These are phyloP conservation scores for Drosophila peninsularis DNA, from an alignment of 2,888 invertebrate species.

Conservation along the genomic window DNA sequence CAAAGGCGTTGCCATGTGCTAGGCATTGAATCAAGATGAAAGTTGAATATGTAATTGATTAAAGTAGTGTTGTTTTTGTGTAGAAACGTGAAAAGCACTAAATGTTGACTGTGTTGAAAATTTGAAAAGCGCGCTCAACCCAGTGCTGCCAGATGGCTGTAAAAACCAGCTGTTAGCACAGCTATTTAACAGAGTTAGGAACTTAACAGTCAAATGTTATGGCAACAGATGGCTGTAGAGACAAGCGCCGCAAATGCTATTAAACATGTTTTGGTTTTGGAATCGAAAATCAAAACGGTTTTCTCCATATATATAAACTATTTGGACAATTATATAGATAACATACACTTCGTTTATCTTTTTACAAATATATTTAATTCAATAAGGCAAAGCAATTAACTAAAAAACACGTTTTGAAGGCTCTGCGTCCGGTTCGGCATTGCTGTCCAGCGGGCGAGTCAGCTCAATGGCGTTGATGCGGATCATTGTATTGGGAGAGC, in stretches of 20 bases:
- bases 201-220: too few species aligned
- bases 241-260: not conserved
- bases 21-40: conserved; percentile 81
- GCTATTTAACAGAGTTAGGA: conserved; percentile 6
- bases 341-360: not conserved
- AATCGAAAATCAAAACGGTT: not conserved
- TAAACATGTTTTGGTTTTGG: conserved; percentile 1
- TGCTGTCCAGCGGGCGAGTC: conserved; percentile 83
- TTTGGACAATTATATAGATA: too few species aligned
- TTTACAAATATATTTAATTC: conserved; percentile 25
- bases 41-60: conserved; percentile 65
- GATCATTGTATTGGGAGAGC: conserved; percentile 89
- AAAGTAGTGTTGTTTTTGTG: conserved; percentile 16
- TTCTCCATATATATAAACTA: not conserved
- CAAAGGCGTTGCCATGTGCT: conserved; percentile 12
- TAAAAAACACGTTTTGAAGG: conserved; percentile 62
- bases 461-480: conserved; percentile 91
- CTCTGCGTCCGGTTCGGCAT: conserved; percentile 18
- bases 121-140: not conserved
- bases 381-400: conserved; percentile 26
- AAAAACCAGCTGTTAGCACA: conserved; percentile 20
- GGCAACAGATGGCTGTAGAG: not conserved
- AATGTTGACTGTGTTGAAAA: not conserved
- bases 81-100: not conserved
- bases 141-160: conserved; percentile 18